These are phyloP conservation scores for Pogonocherus hispidulus DNA, from an alignment of 2,888 invertebrate species.

Conservation along the genomic window DNA sequence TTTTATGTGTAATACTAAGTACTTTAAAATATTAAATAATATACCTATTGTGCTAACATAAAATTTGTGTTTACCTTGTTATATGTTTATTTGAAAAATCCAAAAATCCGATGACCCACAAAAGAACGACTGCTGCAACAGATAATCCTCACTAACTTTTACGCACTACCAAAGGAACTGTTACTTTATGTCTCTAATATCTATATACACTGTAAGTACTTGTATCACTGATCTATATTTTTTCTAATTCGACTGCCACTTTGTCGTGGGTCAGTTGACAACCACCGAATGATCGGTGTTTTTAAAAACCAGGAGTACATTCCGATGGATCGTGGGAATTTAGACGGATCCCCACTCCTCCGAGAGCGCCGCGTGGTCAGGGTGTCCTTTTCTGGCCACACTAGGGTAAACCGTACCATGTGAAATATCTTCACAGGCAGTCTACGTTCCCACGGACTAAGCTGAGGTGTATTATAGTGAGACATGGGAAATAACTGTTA, in stretches of 20 bases:
- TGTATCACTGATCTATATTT: no score
- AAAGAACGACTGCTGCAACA: no score
- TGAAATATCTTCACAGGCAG: constrained; percentile 53
- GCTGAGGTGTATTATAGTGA: constrained; percentile 49
- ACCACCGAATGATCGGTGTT: constrained; percentile 53
- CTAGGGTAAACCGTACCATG: constrained; percentile 47
- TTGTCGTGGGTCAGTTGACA: constrained; percentile 42
- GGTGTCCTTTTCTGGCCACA: constrained; percentile 49
- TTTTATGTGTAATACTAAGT: no score
- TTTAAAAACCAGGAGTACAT: constrained; percentile 58
- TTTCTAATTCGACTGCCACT: constrained; percentile 18
- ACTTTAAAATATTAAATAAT: no score
- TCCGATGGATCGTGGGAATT: constrained; percentile 64
- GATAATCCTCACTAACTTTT: no score
- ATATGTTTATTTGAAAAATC: no score
- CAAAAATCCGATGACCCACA: no score
- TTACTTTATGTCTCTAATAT: no score
- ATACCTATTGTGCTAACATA: no score
- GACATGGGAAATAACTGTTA: constrained; percentile 60
- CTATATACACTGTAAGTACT: no score
- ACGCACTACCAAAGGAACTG: no score
- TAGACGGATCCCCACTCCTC: constrained; percentile 50
- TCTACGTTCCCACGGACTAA: constrained; percentile 55
- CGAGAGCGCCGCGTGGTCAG: constrained; percentile 51
- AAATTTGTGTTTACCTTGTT: no score